These are phyloP conservation scores for Pipistrellus pipistrellus DNA, from an alignment of 2,797 vertebrate genomes.

Conservation along the genomic window DNA sequence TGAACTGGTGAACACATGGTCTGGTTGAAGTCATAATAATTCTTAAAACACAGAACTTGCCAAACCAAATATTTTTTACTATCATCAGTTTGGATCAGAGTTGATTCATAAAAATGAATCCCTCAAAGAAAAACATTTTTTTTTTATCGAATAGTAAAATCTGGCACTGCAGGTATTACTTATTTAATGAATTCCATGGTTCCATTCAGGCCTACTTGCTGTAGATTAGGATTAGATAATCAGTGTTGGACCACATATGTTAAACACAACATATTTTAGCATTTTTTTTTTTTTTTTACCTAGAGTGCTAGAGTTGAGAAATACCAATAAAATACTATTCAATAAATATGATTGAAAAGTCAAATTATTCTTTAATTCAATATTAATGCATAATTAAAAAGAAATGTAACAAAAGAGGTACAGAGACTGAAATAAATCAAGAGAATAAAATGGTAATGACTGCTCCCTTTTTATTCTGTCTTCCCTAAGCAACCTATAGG, in stretches of 20 bases:
- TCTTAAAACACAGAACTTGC: not conserved
- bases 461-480: not conserved
- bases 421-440: not conserved
- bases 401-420: not conserved
- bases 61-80: not conserved
- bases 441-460: not conserved
- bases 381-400: not conserved
- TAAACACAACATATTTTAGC: not conserved
- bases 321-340: not conserved
- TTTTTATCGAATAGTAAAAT: not conserved
- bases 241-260: not conserved
- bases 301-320: not conserved
- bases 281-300: not conserved
- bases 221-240: not conserved
- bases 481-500: not conserved
- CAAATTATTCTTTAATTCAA: not conserved
- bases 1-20: not conserved
- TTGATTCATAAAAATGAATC: not conserved
- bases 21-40: not conserved
- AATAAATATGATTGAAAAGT: constrained; percentile 3
- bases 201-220: not conserved
- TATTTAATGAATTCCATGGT: not conserved
- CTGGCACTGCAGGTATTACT: not conserved
- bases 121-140: not conserved
- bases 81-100: not conserved